A percentile compares a stretch with the other conserved stretches of the same genome.
Conservation (phyloP, 2,888 invertebrate genomes). For the Yponomeuta sedellus region DNA sequence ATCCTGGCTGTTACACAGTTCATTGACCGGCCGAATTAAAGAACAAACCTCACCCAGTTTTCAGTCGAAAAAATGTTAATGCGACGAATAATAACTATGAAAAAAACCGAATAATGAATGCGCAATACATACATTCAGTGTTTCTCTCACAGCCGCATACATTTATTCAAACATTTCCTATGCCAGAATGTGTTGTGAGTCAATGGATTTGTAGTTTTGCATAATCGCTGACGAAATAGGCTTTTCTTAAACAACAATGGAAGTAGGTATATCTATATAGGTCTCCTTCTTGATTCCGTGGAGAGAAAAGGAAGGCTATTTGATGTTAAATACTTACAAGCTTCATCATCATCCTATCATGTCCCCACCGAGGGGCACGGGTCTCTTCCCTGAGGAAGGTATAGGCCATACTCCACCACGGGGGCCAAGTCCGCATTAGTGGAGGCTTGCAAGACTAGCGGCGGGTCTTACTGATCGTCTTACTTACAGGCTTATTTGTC, state of each 20-base stretch:
- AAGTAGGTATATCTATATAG: too few relatives aligned
- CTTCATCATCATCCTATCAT: too few relatives aligned
- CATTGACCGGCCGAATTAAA: conserved; percentile 67
- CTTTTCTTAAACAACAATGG: neutral
- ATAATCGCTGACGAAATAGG: conserved; percentile 7
- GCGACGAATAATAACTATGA: conserved; percentile 31
- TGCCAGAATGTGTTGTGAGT: neutral
- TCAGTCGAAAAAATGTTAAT: conserved; percentile 54
- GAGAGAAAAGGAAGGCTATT: too few relatives aligned
- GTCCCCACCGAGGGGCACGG: too few relatives aligned
- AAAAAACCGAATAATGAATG: conserved; percentile 47
- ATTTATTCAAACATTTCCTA: conserved; percentile 33
- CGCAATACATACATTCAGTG: conserved; percentile 37
- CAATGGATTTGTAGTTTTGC: conserved; percentile 2
- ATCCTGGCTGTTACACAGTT: conserved; percentile 31
- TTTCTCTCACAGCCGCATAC: conserved; percentile 29
- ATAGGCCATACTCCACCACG: too few relatives aligned
- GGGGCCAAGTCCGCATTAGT: too few relatives aligned
- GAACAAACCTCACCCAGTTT: conserved; percentile 58
- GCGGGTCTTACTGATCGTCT: too few relatives aligned
- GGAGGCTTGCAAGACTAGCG: too few relatives aligned
- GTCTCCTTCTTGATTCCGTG: too few relatives aligned
- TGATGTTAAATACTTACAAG: too few relatives aligned
- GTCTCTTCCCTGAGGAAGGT: too few relatives aligned
- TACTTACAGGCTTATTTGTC: too few relatives aligned